Conservation (phyloP, 2,113 vertebrate genomes). For the Lycocorax pyrrhopterus region DNA sequence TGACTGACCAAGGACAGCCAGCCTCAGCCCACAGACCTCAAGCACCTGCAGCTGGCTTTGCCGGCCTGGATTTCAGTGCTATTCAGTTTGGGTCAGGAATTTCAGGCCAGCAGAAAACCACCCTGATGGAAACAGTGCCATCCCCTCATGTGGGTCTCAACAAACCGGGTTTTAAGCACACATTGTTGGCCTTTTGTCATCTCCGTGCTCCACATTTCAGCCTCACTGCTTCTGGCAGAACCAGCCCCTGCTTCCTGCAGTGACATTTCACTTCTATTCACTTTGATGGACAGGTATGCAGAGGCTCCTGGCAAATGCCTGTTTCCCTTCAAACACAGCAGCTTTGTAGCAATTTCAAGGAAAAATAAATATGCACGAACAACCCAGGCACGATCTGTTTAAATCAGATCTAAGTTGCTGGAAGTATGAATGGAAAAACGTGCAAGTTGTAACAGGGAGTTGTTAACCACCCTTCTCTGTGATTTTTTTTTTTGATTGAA, state of each 20-base stretch:
- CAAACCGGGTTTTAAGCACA: neutral
- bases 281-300: conserved; percentile 13
- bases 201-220: neutral
- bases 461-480: neutral
- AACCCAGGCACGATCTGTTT: neutral
- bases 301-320: conserved; percentile 27
- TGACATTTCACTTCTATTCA: neutral
- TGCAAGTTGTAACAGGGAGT: conserved; percentile 4
- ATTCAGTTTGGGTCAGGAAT: neutral
- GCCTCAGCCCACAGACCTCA: neutral
- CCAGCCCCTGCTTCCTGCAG: neutral
- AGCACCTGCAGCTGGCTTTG: neutral
- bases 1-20: neutral
- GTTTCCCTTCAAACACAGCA: neutral
- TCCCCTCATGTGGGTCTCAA: rapidly evolving
- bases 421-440: neutral
- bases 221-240: conserved; percentile 22
- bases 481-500: neutral
- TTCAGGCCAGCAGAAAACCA: neutral
- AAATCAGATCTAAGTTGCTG: neutral
- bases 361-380: neutral
- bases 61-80: neutral
- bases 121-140: neutral
- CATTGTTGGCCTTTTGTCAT: neutral
- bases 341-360: neutral